Percentiles rank a stretch among this genome's conserved stretches.
These are phyloP conservation scores for Pristionchus maxplancki DNA, from an alignment of 2,888 invertebrate genomes.

Conservation along the genomic window DNA sequence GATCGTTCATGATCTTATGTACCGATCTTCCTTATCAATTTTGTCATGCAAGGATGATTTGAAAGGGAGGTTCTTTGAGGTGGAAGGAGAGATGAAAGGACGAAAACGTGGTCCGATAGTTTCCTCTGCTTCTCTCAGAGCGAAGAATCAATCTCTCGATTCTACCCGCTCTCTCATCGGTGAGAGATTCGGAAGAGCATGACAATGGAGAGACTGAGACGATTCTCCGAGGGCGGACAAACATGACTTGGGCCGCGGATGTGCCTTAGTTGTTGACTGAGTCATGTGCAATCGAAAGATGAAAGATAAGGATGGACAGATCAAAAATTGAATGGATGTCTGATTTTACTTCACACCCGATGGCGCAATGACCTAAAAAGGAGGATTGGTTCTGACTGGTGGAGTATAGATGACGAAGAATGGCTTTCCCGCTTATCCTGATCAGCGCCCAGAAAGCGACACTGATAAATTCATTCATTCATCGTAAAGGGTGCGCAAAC, in stretches of 20 bases:
- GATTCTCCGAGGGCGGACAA: no score
- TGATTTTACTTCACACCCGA: no score
- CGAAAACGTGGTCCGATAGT: neutral
- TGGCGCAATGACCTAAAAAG: neutral
- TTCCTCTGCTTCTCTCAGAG: neutral
- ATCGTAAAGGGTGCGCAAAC: no score
- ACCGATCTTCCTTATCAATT: neutral
- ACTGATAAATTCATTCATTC: constrained; percentile 8
- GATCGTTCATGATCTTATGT: neutral
- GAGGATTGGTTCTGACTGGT: neutral
- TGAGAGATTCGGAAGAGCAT: no score
- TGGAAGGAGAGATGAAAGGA: neutral
- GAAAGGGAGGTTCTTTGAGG: no score
- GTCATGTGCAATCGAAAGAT: no score
- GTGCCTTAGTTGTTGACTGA: no score
- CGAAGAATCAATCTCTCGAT: neutral
- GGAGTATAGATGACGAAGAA: neutral
- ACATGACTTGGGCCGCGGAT: no score
- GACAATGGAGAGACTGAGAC: no score
- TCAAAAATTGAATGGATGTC: no score
- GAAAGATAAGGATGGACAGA: no score
- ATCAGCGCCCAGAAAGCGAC: constrained; percentile 22
- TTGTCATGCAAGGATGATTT: neutral
- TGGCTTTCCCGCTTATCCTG: neutral
- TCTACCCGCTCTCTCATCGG: no score